phyloP scores from a whole-genome alignment of 2,113 vertebrate genomes.

The Syrrhaptes paradoxus region DNA sequence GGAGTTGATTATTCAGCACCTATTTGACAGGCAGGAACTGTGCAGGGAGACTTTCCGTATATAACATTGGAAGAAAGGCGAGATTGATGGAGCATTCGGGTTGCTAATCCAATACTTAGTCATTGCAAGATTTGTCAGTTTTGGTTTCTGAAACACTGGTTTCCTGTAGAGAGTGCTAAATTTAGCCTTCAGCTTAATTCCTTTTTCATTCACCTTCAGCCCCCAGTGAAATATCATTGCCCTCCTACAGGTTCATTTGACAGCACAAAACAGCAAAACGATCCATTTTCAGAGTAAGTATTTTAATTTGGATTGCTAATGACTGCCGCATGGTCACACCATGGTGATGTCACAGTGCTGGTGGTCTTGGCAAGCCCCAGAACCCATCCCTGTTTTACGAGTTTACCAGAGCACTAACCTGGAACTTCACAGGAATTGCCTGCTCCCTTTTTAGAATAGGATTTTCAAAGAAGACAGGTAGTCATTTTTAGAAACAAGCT shows the following conservation, averaged over 20 bases:
- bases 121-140: background rate
- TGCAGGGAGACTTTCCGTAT: background rate
- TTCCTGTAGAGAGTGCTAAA: background rate
- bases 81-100: background rate
- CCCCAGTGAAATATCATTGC: background rate
- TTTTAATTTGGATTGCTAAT: background rate
- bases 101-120: background rate
- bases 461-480: background rate
- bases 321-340: background rate
- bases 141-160: background rate
- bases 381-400: background rate
- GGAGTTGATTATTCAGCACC: background rate
- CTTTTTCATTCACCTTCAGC: background rate
- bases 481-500: background rate
- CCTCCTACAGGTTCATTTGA: background rate
- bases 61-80: background rate
- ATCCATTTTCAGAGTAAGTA: background rate
- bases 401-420: background rate
- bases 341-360: background rate
- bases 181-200: background rate
- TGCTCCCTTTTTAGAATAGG: background rate
- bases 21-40: background rate
- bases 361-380: background rate
- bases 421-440: background rate
- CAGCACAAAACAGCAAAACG: background rate